phyloP scores from a whole-genome alignment of 1,140 invertebrate species.

The Grapholita molesta region DNA sequence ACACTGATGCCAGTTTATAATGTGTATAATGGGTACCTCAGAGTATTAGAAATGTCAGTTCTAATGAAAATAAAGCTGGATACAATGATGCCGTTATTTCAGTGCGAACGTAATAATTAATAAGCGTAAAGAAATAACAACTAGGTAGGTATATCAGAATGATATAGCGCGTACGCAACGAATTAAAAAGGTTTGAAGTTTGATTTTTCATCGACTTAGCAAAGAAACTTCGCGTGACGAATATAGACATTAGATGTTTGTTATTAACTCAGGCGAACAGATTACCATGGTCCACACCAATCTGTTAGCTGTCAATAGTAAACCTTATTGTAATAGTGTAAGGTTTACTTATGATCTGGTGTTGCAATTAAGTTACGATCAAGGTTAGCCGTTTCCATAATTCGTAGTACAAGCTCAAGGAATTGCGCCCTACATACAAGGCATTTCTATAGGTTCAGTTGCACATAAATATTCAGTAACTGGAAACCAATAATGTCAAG shows the following conservation, averaged over 20 bases:
- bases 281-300: no score
- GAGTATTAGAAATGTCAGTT: no score
- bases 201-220: not conserved
- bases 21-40: not conserved
- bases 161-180: not conserved
- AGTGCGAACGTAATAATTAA: no score
- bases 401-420: not conserved
- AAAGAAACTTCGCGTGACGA: not conserved
- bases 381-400: not conserved
- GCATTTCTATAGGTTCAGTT: not conserved
- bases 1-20: not conserved
- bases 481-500: not conserved
- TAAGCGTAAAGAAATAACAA: no score
- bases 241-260: not conserved
- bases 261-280: not conserved
- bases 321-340: no score
- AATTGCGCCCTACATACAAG: not conserved
- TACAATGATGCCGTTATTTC: no score
- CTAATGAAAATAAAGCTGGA: no score
- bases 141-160: no score
- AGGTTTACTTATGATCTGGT: no score
- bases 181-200: not conserved
- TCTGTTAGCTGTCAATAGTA: no score
- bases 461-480: not conserved
- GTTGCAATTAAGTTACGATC: not conserved